Conservation (phyloP, 1,140 invertebrate genomes). For the Homalodisca vitripennis region DNA sequence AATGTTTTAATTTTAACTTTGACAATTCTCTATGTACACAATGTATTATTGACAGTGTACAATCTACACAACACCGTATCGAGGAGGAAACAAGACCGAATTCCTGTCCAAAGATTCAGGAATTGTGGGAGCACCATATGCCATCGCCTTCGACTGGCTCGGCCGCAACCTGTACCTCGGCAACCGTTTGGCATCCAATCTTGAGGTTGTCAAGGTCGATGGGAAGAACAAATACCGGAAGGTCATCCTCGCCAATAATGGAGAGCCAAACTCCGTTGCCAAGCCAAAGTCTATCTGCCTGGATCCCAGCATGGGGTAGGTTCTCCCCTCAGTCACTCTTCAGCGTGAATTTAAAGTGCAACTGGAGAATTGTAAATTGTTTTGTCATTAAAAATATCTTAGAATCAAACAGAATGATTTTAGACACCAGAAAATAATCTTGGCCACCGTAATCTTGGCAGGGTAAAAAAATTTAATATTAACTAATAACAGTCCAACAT, state of each 20-base stretch:
- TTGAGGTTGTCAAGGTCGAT: slow-evolving; percentile 88
- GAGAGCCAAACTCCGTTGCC: slow-evolving; percentile 80
- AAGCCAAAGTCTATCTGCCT: slow-evolving; percentile 84
- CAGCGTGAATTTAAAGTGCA: too few species aligned
- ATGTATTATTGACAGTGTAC: slow-evolving; percentile 66
- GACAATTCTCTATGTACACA: neutral
- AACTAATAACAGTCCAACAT: too few species aligned
- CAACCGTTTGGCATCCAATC: slow-evolving; percentile 87
- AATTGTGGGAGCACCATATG: slow-evolving; percentile 86
- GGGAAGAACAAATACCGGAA: slow-evolving; percentile 80
- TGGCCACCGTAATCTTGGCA: too few species aligned
- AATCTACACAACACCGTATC: slow-evolving; percentile 79
- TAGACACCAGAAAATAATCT: too few species aligned
- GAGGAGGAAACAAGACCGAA: slow-evolving; percentile 83
- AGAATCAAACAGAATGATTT: too few species aligned
- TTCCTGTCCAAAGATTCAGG: slow-evolving; percentile 77
- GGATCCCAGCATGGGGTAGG: slow-evolving; percentile 85
- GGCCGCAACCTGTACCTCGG: slow-evolving; percentile 94
- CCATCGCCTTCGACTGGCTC: slow-evolving; percentile 95
- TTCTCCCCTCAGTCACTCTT: too few species aligned
- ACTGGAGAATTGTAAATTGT: too few species aligned
- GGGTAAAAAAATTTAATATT: too few species aligned
- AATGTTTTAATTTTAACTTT: neutral
- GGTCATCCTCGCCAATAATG: slow-evolving; percentile 88
- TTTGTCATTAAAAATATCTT: too few species aligned